Conservation (phyloP, 2,113 vertebrate species). For the Anolis carolinensis region DNA sequence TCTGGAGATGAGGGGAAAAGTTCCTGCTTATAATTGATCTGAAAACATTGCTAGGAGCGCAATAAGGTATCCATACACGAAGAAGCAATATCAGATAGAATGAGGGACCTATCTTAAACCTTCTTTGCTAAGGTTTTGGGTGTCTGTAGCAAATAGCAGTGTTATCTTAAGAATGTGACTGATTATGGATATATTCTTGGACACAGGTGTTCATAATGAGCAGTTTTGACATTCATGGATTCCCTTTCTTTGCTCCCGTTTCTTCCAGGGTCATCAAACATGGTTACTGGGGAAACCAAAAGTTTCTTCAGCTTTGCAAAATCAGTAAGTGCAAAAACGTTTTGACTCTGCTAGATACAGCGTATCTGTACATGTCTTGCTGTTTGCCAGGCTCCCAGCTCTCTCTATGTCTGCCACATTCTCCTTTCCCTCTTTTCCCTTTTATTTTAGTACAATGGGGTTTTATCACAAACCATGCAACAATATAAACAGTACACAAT, state of each 20-base stretch:
- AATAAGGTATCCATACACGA: neutral
- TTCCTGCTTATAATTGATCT: neutral
- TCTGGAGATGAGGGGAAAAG: too few relatives aligned
- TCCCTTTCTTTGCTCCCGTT: neutral
- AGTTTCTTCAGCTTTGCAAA: constrained; percentile 99
- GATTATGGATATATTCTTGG: neutral
- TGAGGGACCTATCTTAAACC: neutral
- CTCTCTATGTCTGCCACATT: neutral
- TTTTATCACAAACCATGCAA: neutral
- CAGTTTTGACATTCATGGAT: neutral
- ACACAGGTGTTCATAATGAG: neutral
- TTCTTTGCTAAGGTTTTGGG: neutral
- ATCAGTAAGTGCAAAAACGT: constrained; percentile 86
- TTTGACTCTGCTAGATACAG: neutral
- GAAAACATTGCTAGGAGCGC: neutral
- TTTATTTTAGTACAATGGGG: neutral
- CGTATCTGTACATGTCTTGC: neutral
- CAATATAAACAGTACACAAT: neutral
- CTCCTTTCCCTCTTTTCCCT: neutral
- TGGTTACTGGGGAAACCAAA: constrained; percentile 99
- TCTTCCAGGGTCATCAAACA: constrained; percentile 94
- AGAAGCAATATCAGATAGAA: too few relatives aligned
- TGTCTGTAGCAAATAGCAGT: neutral
- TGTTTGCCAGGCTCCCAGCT: neutral
- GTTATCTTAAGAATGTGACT: neutral